Percentiles rank a stretch among this genome's conserved stretches.
These are phyloP conservation scores for Chlorops oryzae DNA, from an alignment of 1,140 invertebrate genomes.

Conservation along the genomic window DNA sequence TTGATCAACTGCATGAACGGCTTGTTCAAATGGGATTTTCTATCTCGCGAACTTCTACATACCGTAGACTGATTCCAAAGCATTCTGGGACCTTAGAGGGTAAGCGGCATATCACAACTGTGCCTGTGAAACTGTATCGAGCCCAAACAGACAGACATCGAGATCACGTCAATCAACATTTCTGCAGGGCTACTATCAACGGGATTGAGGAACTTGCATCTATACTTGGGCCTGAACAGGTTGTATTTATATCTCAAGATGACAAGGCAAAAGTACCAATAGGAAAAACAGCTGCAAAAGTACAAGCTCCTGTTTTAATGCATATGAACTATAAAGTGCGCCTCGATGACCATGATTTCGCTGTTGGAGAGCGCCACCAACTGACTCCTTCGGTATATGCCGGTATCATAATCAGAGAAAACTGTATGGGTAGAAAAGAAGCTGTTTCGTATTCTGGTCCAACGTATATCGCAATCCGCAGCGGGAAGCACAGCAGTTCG, in stretches of 20 bases:
- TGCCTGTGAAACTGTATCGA: background rate
- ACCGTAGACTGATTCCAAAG: slow-evolving; percentile 1
- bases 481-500: background rate
- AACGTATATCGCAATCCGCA: background rate
- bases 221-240: background rate
- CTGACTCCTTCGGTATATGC: slow-evolving; percentile 3
- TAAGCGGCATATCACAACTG: background rate
- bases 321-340: slow-evolving; percentile 2
- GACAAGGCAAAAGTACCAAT: slow-evolving; percentile 9
- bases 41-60: background rate
- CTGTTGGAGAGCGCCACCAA: background rate
- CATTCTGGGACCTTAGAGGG: background rate
- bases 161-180: slow-evolving; percentile 1
- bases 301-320: slow-evolving; percentile 7
- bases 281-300: slow-evolving; percentile 7
- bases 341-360: slow-evolving; percentile 4
- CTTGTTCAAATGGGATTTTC: too few relatives aligned
- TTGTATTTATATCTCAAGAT: background rate
- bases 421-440: slow-evolving; percentile 5
- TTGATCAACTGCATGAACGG: too few relatives aligned
- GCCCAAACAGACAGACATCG: background rate
- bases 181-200: background rate
- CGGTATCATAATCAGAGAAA: background rate
- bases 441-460: background rate
- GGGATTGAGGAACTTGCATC: background rate